Evolutionary conservation across 2,113 vertebrate species (phyloP), one percentile per base, ranked within the genome.

Genomic region (Cichladusa arquata): DNA sequence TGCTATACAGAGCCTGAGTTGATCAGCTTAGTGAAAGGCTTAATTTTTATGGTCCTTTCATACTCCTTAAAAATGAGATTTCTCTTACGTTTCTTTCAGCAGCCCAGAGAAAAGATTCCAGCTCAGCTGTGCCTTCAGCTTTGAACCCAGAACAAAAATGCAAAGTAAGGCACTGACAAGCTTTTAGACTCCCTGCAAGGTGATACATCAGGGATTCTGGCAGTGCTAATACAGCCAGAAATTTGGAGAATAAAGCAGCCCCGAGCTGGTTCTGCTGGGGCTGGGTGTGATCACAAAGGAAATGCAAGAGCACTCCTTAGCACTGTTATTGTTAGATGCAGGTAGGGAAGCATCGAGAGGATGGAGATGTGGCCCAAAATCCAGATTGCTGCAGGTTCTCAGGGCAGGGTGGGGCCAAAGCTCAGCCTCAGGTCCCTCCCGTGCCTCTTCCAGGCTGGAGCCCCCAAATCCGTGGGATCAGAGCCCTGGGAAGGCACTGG

Each of bases 21-120:
- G 97, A 96, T 96, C 95, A 96, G 88, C 94, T 97, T 92, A 96
- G 96, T 47, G 83, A 95, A 85, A 96, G 88, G 78, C 86, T 96
- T 88, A 96, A 96, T 94, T 92, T 95, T 91, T 86, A 92, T 10
- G 65, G 61, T 19, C 87, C 81, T 95, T 96, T 95, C 84, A 92
- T 58, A 92, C 81, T 82, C 90, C 29, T 60, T 47, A 26, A 42
- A 96, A 97, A 93, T 79, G 95, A 95, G 86, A 93, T 88, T 95
- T 91, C 74, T 77, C 82, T 79, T 78, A 42, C 78, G 14, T 94
- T 94, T 72, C 90, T 95, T 81, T 93, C 94, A 89, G 81, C 81
- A 83, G 51, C 54, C 33, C 47, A 71, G 82, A 96, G 87, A 95
- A 95, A 95, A 92, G 95, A 67, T 81, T 88, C 40, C 67, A 24